Percentiles rank a stretch among this genome's conserved stretches.
These are phyloP conservation scores for Bombus polaris DNA, from an alignment of 1,140 invertebrate genomes.

Conservation along the genomic window DNA sequence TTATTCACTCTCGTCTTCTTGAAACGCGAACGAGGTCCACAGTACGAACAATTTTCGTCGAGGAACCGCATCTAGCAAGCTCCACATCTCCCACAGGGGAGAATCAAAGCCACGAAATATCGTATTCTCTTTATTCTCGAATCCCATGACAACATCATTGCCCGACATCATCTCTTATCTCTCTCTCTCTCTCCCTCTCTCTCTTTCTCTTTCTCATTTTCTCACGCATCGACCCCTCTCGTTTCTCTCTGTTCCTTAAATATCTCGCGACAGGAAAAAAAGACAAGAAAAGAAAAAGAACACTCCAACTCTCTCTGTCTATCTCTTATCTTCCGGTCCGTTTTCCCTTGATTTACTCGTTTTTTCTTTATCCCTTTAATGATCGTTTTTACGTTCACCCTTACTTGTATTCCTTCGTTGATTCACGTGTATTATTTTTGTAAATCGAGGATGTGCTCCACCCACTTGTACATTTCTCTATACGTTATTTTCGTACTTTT, in stretches of 20 bases:
- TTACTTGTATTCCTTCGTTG: slow-evolving; percentile 10
- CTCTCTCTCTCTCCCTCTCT: background rate
- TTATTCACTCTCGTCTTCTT: slow-evolving; percentile 19
- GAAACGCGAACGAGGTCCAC: background rate
- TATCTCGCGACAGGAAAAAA: background rate
- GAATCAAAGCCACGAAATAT: slow-evolving; percentile 26
- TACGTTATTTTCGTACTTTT: background rate
- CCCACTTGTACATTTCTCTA: background rate
- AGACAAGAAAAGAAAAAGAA: background rate
- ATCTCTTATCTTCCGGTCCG: background rate
- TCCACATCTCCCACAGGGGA: background rate
- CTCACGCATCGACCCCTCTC: background rate
- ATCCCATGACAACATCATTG: slow-evolving; percentile 23
- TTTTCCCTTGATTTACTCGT: slow-evolving; percentile 31
- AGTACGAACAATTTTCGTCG: background rate
- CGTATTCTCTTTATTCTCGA: slow-evolving; percentile 13
- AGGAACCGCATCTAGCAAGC: slow-evolving; percentile 22
- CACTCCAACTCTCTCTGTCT: background rate
- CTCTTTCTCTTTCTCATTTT: background rate
- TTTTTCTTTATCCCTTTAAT: background rate
- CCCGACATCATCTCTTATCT: background rate
- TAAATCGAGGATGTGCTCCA: background rate
- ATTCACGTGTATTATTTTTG: slow-evolving; percentile 6
- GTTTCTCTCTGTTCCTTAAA: background rate
- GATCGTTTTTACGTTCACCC: slow-evolving; percentile 12